Evolutionary conservation across 1,140 invertebrate genomes (phyloP), one percentile per base, ranked within the genome.

Genomic region (Goniozus legneri): DNA sequence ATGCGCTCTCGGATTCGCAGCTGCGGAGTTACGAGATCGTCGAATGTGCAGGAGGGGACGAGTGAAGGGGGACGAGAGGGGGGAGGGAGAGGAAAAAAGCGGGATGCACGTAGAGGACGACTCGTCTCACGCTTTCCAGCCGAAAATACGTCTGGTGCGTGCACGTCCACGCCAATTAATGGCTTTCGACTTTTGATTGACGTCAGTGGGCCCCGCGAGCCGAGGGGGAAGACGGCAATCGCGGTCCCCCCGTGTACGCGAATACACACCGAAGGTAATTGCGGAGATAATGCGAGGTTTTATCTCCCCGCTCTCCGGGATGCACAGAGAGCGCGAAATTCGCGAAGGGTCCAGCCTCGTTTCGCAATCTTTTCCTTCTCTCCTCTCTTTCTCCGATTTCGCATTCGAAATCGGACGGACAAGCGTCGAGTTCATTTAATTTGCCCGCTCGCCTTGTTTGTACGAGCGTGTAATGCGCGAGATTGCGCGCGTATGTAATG

Each of bases 131-230:
- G 54, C 42, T 53, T 41, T 44, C 34, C n/a, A 38, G 16, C 18
- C 44, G 40, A 38, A 47, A 57, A 54, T 50, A 10, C 10, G 24
- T n/a, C 24, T 4, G 24, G 32, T 50, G 47, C 50, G 50, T 47
- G 54, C 43, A 50, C 50, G 47, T 54, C 44, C 50, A 50, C 39
- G 43, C 34, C 56, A 58, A 58, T 58, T 58, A 58, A 57, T 54
- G 50, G 32, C 47, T 58, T 54, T 58, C 56, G 54, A 54, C 42
- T 58, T 57, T 58, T 58, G 56, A 58, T 54, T 50, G 56, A 54
- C 56, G 50, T 47, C 27, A 32, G 21, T 27, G 24, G 10, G 10
- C 24, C 24, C 10, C 24, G 24, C 24, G 4, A 4, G 24, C 24
- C 4, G 4, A 4, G 24, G 24, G 4, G 4, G 4, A 27, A 27